A percentile compares a stretch with the other conserved stretches of the same genome.
Conservation (phyloP, 1,140 invertebrate genomes). For the Agrypnia vestita region DNA sequence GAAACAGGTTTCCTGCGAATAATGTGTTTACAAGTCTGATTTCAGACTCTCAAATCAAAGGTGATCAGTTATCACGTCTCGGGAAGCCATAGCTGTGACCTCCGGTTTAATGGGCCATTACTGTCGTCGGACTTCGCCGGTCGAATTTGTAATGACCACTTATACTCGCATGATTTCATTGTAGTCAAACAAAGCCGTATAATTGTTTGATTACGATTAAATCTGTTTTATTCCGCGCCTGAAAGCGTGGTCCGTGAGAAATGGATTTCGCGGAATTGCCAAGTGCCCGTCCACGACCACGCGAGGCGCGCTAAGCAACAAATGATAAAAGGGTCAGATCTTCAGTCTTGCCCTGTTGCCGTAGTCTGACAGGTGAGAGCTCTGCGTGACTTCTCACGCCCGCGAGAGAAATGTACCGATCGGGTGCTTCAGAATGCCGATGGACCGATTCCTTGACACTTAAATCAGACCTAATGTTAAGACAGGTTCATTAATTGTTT, state of each 20-base stretch:
- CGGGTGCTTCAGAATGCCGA: neutral
- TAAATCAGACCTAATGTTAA: no score
- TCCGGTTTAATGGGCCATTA: no score
- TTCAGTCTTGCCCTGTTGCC: neutral
- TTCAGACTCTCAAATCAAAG: neutral
- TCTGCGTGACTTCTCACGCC: conserved; percentile 15
- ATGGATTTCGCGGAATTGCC: no score
- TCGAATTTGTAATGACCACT: neutral
- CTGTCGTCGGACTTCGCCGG: neutral
- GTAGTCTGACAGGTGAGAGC: neutral
- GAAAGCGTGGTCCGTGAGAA: no score
- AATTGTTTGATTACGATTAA: no score
- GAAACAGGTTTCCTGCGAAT: neutral
- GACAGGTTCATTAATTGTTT: no score
- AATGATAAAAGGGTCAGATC: neutral
- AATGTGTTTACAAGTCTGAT: conserved; percentile 1
- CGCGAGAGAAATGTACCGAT: neutral
- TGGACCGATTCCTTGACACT: no score
- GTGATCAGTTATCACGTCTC: neutral
- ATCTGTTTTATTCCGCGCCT: no score
- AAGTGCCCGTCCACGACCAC: no score
- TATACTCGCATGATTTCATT: no score
- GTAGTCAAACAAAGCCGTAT: no score
- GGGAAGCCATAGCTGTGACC: neutral
- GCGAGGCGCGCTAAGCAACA: no score